A percentile compares a stretch with the other conserved stretches of the same genome.
phyloP scores from a whole-genome alignment of 1,140 invertebrate genomes.

The Leptinotarsa defecta region DNA sequence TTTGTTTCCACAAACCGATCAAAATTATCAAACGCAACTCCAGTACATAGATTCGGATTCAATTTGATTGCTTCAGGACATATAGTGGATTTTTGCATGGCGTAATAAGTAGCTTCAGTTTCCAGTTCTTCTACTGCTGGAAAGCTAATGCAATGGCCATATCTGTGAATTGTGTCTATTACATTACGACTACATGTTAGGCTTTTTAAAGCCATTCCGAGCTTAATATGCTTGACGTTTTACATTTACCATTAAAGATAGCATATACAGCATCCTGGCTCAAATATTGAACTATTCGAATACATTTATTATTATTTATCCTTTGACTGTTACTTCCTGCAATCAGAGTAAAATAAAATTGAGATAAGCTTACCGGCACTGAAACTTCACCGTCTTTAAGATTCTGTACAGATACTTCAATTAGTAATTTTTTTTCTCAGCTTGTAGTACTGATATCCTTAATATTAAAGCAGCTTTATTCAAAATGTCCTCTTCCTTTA shows the following conservation, averaged over 20 bases:
- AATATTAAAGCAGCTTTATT: constrained; percentile 40
- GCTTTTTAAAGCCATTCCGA: constrained; percentile 44
- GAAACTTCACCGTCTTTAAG: constrained; percentile 34
- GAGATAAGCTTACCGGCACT: constrained; percentile 22
- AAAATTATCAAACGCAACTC: constrained; percentile 57
- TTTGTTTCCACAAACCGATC: constrained; percentile 57
- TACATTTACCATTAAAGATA: constrained; percentile 36
- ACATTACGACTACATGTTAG: constrained; percentile 46
- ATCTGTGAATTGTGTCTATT: constrained; percentile 16
- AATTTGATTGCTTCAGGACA: constrained; percentile 47
- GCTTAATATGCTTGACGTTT: constrained; percentile 17
- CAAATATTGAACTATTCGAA: constrained; percentile 34
- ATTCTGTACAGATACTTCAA: neutral
- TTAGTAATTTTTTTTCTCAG: constrained; percentile 11
- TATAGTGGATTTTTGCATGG: constrained; percentile 25
- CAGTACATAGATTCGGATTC: constrained; percentile 42
- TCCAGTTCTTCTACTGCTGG: constrained; percentile 48
- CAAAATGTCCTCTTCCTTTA: constrained; percentile 39
- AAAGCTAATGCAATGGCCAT: constrained; percentile 51
- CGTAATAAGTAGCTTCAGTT: constrained; percentile 46
- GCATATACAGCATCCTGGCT: constrained; percentile 42
- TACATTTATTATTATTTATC: neutral
- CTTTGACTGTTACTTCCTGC: neutral
- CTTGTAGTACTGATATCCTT: neutral
- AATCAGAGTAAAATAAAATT: constrained; percentile 23